Evolutionary conservation across 1,140 invertebrate species (phyloP), one percentile per base, ranked within the genome.

Genomic region (Drosophila ananassae): DNA sequence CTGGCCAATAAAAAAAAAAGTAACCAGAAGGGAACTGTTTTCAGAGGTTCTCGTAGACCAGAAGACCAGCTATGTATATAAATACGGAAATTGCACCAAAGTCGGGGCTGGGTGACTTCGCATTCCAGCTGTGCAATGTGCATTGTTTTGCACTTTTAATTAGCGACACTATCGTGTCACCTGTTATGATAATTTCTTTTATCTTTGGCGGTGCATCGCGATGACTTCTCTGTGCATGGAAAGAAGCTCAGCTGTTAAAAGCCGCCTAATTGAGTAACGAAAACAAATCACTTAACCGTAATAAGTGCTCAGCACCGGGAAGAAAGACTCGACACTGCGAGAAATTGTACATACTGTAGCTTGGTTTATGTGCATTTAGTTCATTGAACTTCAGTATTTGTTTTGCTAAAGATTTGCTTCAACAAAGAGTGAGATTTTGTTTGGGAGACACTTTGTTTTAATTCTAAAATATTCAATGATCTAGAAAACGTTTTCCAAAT

Each of bases 241-340:
- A 21, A 63, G 25, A 8, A 6, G n/a, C 41, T 32, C 67, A 51
- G 41, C 28, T 64, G 59, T 69, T 39, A 7, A 8, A 21, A 32
- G 47, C 13, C 25, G 47, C 24, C 74, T 47, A 77, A 81, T 80
- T 80, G 66, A 51, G 44, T 34, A 60, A 57, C 72, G 50, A 79
- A 84, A 84, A 85, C 80, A 84, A 84, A 84, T 73, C 81, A 84
- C 63, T 84, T 84, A 80, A 77, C 34, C 22, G 8, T 30, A 48
- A 34, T 50, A 56, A 48, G 34, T 37, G 44, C 55, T 50, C n/a
- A 8, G 10, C 47, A 53, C 34, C 2, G n/a, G 0, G 3, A 41
- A 54, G 3, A 61, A 52, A 17, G 32, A 53, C 9, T 12, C 10
- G 34, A n/a, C 34, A 37, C 34, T 37, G 10, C 2, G 12, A 37